Base-by-base conservation (phyloP, 1,140 invertebrate genomes). In the Diabrotica undecimpunctata region DNA sequence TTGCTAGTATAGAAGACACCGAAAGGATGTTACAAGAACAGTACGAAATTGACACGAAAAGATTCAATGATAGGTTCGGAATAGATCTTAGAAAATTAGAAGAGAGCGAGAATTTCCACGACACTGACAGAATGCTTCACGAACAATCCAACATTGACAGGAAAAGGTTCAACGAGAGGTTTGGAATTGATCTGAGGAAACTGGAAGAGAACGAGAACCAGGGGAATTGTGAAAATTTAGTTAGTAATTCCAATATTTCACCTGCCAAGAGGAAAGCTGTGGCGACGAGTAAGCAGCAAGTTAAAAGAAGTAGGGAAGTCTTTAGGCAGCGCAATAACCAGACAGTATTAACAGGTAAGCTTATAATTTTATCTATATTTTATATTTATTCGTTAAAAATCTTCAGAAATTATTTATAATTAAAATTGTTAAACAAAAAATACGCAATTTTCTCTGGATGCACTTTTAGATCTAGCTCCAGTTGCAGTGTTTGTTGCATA, bases 81-180 rank as follows among this genome's bases (percentile, higher is more conserved):
- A 62, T 74, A 12, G 66, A 72, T 54, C 59, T 74, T n/a, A 62
- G 67, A 46, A 66, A 64, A 5, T 50, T 74, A 4, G 72, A 74
- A 37, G 14, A 64, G 12, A 9, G 68, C 35, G 25, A 25, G 25
- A 25, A 25, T 25, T 25, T 64, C 0, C 63, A 56, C 4, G 69
- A 70, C 13, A 74, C 72, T 5, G 64, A 60, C 14, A 61, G 62
- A 41, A 65, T 74, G 66, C 39, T 74, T 10, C 58, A 72, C 9
- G 68, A 74, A 52, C 71, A 74, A 39, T 69, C 63, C 60, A 55
- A 54, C 8, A 38, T 58, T 5, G 72, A 74, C 37, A 62, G 63
- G n/a, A 53, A 66, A 13, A 37, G 72, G 9, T 70, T 74, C 54
- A 58, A 62, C 36, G 46, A 61, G 6, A 60, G 65, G 37, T 74